Evolutionary conservation across 2,797 vertebrate genomes (phyloP), one percentile per base, ranked within the genome.

Genomic region (Tangara arthus): DNA sequence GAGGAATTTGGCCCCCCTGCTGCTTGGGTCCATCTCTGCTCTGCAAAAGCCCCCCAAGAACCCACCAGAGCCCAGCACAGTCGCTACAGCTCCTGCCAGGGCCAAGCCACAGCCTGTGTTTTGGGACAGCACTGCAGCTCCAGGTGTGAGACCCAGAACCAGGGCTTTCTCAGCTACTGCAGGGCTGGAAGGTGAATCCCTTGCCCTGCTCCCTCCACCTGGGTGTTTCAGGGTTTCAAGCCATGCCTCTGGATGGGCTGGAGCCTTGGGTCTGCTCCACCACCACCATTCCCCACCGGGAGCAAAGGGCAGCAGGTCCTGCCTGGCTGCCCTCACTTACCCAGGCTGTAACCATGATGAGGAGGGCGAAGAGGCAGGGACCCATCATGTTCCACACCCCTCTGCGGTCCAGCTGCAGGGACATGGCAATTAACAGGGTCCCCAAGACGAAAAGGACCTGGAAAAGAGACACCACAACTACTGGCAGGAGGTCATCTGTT

Each of bases 341-440:
- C 98, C 98, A 98, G 1, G 97, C 96, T 44, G 95, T 79, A 15
- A 97, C 92, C 98, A 98, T 98, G 92, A 98, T 75, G 69, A 96
- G 3, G 1, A 98, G 93, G 82, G 98, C 98, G 18, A 98, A 98
- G 53, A 99, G 97, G 86, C 99, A 98, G 23, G 99, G 99, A 28
- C 98, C 99, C 97, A 99, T 97, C 97, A 99, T 98, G 97, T 99
- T 99, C 99, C 99, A 99, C 91, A 99, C 97, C 11, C 99, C 99
- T 86, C 98, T 98, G 59, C 99, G 99, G 97, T 99, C 98, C 97
- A 99, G 98, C 91, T 99, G 99, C 98, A 99, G 98, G 18, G 99
- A 99, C 99, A 99, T 99, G 93, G 99, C 99, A 32, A 99, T 99
- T 82, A 99, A 77, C 69, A 99, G 97, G 17, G 98, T 97, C 34